phyloP scores from a whole-genome alignment of 2,888 invertebrate species.

The Noctua pronuba region DNA sequence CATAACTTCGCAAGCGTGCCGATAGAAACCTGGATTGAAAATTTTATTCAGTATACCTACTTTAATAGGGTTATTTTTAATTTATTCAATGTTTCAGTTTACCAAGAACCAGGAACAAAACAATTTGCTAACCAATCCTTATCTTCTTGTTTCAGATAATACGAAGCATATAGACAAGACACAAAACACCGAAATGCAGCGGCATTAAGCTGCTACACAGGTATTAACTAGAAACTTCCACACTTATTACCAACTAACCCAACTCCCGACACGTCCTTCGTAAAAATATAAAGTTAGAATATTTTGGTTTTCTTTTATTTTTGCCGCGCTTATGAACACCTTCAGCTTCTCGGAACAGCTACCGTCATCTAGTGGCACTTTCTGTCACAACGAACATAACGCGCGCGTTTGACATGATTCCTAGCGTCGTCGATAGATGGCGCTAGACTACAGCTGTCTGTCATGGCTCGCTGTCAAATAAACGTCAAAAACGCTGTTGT shows the following conservation, averaged over 20 bases:
- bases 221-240: slow-evolving; percentile 63
- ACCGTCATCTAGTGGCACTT: slow-evolving; percentile 78
- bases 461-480: slow-evolving; percentile 69
- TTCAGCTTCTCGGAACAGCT: slow-evolving; percentile 36
- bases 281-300: slow-evolving; percentile 17
- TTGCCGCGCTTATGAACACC: slow-evolving; percentile 50
- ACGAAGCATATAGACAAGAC: slow-evolving; percentile 61
- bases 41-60: background rate
- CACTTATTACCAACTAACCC: background rate
- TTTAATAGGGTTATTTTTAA: background rate
- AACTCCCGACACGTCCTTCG: background rate
- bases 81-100: background rate
- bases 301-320: slow-evolving; percentile 24
- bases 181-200: slow-evolving; percentile 83
- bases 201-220: slow-evolving; percentile 88
- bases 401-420: slow-evolving; percentile 56
- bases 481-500: slow-evolving; percentile 82
- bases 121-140: background rate
- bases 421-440: slow-evolving; percentile 78
- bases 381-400: slow-evolving; percentile 51
- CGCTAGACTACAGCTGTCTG: slow-evolving; percentile 72
- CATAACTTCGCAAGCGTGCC: slow-evolving; percentile 11
- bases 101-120: background rate
- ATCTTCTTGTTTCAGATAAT: slow-evolving; percentile 76
- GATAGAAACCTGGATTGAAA: slow-evolving; percentile 1